These are phyloP conservation scores for Tortrix viridana DNA, from an alignment of 2,888 invertebrate genomes.

Conservation along the genomic window DNA sequence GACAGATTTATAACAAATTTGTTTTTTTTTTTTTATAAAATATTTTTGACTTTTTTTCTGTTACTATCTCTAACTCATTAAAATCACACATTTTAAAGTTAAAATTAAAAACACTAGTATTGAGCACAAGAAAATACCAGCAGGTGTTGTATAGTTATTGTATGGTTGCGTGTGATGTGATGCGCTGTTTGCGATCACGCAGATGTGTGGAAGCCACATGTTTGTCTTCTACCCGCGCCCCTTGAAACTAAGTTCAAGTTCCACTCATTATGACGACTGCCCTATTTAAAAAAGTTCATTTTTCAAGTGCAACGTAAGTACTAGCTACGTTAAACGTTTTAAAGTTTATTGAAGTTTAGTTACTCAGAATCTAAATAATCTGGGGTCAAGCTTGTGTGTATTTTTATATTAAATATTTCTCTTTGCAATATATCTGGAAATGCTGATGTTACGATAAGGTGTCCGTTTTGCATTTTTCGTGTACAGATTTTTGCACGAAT, in stretches of 20 bases:
- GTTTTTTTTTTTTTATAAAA: too few species aligned
- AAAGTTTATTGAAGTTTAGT: not conserved
- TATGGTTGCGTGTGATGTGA: constrained; percentile 42
- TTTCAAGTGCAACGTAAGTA: constrained; percentile 10
- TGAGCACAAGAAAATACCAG: constrained; percentile 14
- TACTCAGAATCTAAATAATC: too few species aligned
- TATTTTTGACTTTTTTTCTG: too few species aligned
- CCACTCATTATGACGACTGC: constrained; percentile 13
- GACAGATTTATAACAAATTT: not conserved
- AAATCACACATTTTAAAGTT: not conserved
- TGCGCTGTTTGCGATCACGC: constrained; percentile 54
- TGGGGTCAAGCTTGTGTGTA: too few species aligned
- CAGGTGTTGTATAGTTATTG: constrained; percentile 33
- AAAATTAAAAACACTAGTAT: constrained; percentile 2
- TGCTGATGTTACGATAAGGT: too few species aligned
- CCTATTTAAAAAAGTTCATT: constrained; percentile 20
- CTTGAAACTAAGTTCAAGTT: constrained; percentile 51
- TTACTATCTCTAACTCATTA: not conserved
- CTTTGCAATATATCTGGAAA: too few species aligned
- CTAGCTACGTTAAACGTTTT: not conserved
- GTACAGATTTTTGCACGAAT: too few species aligned
- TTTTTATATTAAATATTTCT: too few species aligned
- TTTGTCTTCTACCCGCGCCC: constrained; percentile 47
- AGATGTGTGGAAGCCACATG: constrained; percentile 66
- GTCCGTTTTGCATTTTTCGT: too few species aligned